Base-by-base conservation (phyloP, 37 sponge, comb jelly and placozoan species). In the Haliclona indistincta region DNA sequence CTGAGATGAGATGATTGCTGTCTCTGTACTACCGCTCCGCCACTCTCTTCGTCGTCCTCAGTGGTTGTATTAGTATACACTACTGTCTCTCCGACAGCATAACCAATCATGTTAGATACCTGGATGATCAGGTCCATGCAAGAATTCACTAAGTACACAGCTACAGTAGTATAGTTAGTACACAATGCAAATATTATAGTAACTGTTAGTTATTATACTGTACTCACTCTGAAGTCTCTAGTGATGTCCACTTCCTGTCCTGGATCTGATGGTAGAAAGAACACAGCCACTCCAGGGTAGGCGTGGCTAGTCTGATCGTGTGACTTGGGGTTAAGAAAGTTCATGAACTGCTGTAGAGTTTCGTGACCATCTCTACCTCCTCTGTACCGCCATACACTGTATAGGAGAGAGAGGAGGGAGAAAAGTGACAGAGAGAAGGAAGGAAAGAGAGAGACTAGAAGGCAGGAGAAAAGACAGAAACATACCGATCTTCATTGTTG, bases 401-500 rank as follows among this genome's bases (percentile, higher is more conserved):
- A 56, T 1, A n/a, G n/a, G n/a, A n/a, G n/a, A n/a, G n/a, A 7
- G 43, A 8, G 13, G 19, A 58, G 33, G 17, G 19, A 25, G 13
- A 60, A n/a, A 5, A 60, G 15, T 7, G 26, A 49, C 54, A 71
- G n/a, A 71, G 54, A 43, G 30, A 68, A 4, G 26, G 49, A 38
- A 22, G 26, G 70, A 47, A 15, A 36, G 43, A 36, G 40, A 67
- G 11, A 36, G 7, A 20, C 10, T 11, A 7, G 26, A 38, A 32
- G 6, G 11, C 8, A 67, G 38, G n/a, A 36, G 6, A 39, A 39
- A 19, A 17, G 32, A 67, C n/a, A n/a, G n/a, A n/a, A n/a, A n/a
- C n/a, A n/a, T 49, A 91, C 93, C 93, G 88, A 78, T 92, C 93
- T 42, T 92, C 93, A 67, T 92, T 92, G 25, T 58, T 47, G 58